Evolutionary conservation across 2,888 invertebrate genomes (phyloP), one percentile per base, ranked within the genome.

Genomic region (Iphiclides podalirius): DNA sequence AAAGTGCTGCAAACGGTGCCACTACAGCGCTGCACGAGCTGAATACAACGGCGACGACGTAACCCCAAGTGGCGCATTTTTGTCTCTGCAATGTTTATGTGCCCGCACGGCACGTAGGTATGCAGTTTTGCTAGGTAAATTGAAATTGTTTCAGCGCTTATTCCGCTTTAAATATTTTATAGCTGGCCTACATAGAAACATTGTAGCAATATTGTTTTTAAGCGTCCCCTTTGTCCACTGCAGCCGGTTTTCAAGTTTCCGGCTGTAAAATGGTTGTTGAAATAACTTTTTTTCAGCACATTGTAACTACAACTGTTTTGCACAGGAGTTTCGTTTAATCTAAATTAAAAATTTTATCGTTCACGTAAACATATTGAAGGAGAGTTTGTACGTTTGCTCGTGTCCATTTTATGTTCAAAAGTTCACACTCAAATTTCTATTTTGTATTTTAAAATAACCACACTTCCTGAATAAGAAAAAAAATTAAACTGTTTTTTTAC

Each of bases 51-150:
- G 42, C 41, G 38, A 50, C 28, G 23, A 52, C 52, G 42, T 55
- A 55, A 55, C 46, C 60, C 55, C 58, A 55, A 67, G 66, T 61
- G 62, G 59, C 55, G 53, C 61, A 61, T 61, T 62, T 66, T 69
- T 63, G 58, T 58, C 55, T 51, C 52, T 34, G 54, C 57, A 52
- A 57, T 59, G 52, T 59, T 59, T 55, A 54, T 58, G 56, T 35
- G 34, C 47, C 44, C 51, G 52, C 49, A 55, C 57, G 60, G 59
- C 61, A 61, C 36, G 34, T 36, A 41, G 42, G 49, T 48, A 42
- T 44, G 47, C 47, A 47, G 37, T 57, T 55, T 52, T 57, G 55
- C 45, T 45, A 47, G 51, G 51, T 46, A 55, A 60, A 60, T 63
- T 58, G 54, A 60, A 60, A 61, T 62, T 58, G 59, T 62, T 31